These are phyloP conservation scores for Ptilonorhynchus violaceus DNA, from an alignment of 2,113 vertebrate species.

Conservation along the genomic window DNA sequence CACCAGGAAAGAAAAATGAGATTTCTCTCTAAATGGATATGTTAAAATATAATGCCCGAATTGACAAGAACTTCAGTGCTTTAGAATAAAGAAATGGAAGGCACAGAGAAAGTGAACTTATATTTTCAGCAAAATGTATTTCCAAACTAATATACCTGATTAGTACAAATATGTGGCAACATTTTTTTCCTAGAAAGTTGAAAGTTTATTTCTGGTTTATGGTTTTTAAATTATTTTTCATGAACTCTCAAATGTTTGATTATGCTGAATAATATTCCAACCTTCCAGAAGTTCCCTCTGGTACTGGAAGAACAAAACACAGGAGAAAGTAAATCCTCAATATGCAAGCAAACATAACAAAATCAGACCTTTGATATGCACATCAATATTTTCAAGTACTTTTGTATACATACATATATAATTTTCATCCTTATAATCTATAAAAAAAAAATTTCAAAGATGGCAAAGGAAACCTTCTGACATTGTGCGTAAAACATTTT, in stretches of 20 bases:
- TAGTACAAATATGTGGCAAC: not conserved
- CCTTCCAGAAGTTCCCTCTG: not conserved
- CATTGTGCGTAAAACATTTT: not conserved
- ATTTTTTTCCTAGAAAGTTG: not conserved
- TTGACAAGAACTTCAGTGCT: not conserved
- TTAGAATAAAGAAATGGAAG: not conserved
- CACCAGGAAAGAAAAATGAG: not conserved
- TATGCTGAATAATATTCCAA: not conserved
- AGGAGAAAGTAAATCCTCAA: not conserved
- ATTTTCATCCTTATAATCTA: not conserved
- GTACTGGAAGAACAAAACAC: not conserved
- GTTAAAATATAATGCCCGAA: not conserved
- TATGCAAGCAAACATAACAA: not conserved
- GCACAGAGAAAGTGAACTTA: not conserved
- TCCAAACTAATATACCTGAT: not conserved
- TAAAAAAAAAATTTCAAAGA: not conserved
- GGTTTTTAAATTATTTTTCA: not conserved
- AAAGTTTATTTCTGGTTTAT: not conserved
- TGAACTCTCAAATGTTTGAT: not conserved
- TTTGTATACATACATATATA: not conserved
- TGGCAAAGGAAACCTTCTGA: not conserved
- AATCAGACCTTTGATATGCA: not conserved
- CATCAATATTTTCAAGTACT: not conserved
- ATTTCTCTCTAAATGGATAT: not conserved
- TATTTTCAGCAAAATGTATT: not conserved